Conservation (phyloP, 2,113 vertebrate genomes). For the Eonycteris spelaea region DNA sequence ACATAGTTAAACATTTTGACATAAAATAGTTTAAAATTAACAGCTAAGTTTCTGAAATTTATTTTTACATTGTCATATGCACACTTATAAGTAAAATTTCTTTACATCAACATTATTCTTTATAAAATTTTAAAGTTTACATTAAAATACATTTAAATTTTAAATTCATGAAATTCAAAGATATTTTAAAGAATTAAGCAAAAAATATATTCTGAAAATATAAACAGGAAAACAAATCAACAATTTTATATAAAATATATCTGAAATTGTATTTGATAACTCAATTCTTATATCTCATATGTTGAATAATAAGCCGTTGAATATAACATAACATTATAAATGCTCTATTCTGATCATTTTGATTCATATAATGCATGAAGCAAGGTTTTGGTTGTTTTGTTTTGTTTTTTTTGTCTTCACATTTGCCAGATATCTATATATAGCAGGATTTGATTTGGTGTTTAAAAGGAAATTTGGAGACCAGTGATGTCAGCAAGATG, state of each 20-base stretch:
- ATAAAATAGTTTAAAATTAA: neutral
- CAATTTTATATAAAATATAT: neutral
- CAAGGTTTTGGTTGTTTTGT: neutral
- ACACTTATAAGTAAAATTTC: neutral
- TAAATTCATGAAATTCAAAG: neutral
- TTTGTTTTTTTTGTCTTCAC: neutral
- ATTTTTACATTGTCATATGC: neutral
- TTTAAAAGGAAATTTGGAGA: neutral
- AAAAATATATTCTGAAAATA: neutral
- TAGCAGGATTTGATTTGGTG: neutral
- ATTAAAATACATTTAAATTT: neutral
- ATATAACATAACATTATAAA: neutral
- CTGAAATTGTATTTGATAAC: neutral
- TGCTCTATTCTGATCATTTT: neutral
- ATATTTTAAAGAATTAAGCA: neutral
- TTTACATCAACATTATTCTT: neutral
- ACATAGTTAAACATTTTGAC: neutral
- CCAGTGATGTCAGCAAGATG: neutral
- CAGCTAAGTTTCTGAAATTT: neutral
- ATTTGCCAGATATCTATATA: neutral
- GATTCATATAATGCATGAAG: neutral
- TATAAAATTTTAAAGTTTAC: neutral
- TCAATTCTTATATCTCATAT: neutral
- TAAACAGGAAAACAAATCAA: neutral
- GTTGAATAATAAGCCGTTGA: neutral